Base-by-base conservation (phyloP, 37 sponge, comb jelly and placozoan genomes). In the Lycopodina hypogea region DNA sequence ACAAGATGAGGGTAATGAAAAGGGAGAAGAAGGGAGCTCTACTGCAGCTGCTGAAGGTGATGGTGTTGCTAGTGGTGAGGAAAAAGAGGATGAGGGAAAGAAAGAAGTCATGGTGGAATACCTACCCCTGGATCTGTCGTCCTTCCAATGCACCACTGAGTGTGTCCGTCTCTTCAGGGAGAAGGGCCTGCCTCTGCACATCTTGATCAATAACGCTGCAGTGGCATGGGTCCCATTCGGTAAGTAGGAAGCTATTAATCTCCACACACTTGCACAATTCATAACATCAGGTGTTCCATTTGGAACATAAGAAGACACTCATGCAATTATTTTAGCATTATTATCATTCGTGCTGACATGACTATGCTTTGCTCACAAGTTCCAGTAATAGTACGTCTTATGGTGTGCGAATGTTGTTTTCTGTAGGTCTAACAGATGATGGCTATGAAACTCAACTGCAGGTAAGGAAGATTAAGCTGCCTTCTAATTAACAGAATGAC, bases 161-260 rank as follows among this genome's bases (percentile, higher is more conserved):
- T 93, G 88, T 48, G 76, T 66, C 30, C 75, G 42, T 3, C 75
- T 77, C 58, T 93, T 85, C 83, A 81, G 75, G 69, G 82, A 79
- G 76, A 88, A 79, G 69, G 67, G 69, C 3, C 80, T 85, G 8
- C 90, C 86, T 36, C 90, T 93, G 9, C 93, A 93, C 74, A 76
- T 93, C 55, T 79, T 93, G 42, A 83, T 93, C 64, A 85, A 86
- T 82, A 93, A 93, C 82, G 93, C 93, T 71, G 93, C 82, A 29
- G 78, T 93, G 69, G 83, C 76, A 9, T 58, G n/a, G 6, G 68
- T 78, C 26, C 86, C 86, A 0, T 72, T 59, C 24, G 40, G 86
- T 84, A 41, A 72, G 78, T 42, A n/a, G n/a, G n/a, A n/a, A n/a
- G n/a, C n/a, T 35, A 79, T 51, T 14, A 23, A 37, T 6, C 12